Base-by-base conservation (phyloP, 2,797 vertebrate genomes). In the Nyctalus aviator region DNA sequence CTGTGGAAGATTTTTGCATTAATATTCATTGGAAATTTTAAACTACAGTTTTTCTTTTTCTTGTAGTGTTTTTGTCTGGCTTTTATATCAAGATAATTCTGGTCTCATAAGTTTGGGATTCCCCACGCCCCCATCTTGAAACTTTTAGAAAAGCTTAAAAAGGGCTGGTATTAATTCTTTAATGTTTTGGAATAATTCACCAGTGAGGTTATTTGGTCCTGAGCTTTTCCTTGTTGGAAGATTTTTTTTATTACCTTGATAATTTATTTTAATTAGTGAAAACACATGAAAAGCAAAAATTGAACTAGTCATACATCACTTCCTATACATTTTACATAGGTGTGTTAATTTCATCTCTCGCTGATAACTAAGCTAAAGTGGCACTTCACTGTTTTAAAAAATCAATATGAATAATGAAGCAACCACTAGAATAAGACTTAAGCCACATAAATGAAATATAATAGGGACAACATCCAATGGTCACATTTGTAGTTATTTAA, bases 181-280 rank as follows among this genome's bases (percentile, higher is more conserved):
- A 62, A 62, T 62, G 5, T 62, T 62, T 62, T 62, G 59, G 59
- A 30, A 62, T 27, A 62, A 62, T 62, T 62, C 59, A 30, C 59
- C 59, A 62, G 59, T 62, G 59, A 62, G 30, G 27, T 27, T 53
- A 62, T 62, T 6, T 62, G 27, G 12, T 62, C 27, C 12, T 62
- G 27, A 62, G 27, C 59, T 62, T 62, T 62, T 30, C 59, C 27
- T 62, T 62, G 12, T 62, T 62, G 59, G 8, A 8, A 66, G 18
- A 30, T 30, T 50, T 66, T 77, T 46, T 30, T 44, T 44, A 88
- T 88, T 88, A 94, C 17, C 32, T 89, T 84, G 12, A 62, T 89
- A 44, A 35, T 25, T 88, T 32, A 59, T 85, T 72, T 72, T 73
- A 71, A 14, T 64, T 53, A 50, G 21, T 46, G 27, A 35, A 83